Percentiles rank a stretch among this genome's conserved stretches.
These are phyloP conservation scores for Columba livia DNA, from an alignment of 2,113 vertebrate genomes.

Conservation along the genomic window DNA sequence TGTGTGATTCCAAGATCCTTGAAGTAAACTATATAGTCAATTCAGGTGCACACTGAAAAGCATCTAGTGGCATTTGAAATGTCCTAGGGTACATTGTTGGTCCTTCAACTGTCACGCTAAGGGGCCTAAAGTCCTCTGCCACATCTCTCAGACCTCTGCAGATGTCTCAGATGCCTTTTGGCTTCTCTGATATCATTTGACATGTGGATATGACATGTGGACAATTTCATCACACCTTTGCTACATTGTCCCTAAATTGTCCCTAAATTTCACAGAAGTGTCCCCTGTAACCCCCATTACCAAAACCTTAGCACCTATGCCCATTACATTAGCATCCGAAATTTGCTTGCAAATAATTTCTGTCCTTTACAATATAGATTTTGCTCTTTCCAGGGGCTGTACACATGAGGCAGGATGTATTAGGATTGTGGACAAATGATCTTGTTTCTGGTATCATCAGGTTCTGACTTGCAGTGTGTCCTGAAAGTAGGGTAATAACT, in stretches of 20 bases:
- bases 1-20: neutral
- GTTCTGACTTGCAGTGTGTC: neutral
- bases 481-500: neutral
- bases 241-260: neutral
- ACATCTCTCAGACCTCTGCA: neutral
- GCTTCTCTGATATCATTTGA: neutral
- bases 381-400: neutral
- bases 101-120: neutral
- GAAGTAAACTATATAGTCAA: fast-evolving
- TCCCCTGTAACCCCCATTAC: neutral
- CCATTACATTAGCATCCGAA: neutral
- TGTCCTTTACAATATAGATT: neutral
- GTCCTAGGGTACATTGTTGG: neutral
- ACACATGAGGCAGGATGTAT: neutral
- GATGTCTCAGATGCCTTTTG: neutral
- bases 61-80: neutral
- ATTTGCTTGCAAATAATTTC: neutral
- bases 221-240: neutral
- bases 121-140: neutral
- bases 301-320: neutral
- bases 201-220: no score
- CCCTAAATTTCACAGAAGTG: neutral
- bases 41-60: neutral
- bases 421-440: neutral
- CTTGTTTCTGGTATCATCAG: neutral